Evolutionary conservation across 2,888 invertebrate genomes (phyloP).

Genomic region (Drosophila algonquin): DNA sequence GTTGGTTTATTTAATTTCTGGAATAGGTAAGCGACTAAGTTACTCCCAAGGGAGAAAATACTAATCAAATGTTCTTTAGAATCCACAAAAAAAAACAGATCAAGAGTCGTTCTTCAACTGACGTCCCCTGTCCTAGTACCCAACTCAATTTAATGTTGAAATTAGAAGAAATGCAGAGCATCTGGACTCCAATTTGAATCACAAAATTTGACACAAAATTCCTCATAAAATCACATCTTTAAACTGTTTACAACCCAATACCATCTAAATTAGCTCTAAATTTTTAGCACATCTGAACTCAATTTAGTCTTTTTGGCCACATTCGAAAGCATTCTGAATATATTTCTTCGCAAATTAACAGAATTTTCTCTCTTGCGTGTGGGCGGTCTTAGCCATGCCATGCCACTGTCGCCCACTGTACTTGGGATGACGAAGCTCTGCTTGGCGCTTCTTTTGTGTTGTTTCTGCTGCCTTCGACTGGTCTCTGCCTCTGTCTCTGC

Average conservation of each 20-base stretch:
- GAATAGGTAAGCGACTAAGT: background rate
- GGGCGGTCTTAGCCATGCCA: slow-evolving; percentile 11
- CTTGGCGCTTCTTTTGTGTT: slow-evolving; percentile 65
- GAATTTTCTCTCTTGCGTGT: slow-evolving; percentile 34
- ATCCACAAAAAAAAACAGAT: background rate
- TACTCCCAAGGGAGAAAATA: background rate
- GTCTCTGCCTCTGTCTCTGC: slow-evolving; percentile 10
- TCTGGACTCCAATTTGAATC: too few species aligned
- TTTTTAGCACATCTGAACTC: slow-evolving; percentile 1
- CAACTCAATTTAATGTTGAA: too few species aligned
- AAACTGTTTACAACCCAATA: background rate
- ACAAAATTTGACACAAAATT: background rate
- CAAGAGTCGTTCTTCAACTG: too few species aligned
- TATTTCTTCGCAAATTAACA: slow-evolving; percentile 37
- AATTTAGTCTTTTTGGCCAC: slow-evolving; percentile 18
- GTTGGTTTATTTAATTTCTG: background rate
- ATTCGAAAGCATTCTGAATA: slow-evolving; percentile 42
- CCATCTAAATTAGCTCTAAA: background rate
- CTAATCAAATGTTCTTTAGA: background rate
- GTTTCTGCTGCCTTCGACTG: slow-evolving; percentile 22
- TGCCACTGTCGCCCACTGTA: slow-evolving; percentile 53
- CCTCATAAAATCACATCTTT: background rate
- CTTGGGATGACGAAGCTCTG: slow-evolving; percentile 43
- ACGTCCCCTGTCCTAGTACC: too few species aligned
- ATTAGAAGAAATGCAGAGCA: too few species aligned